Conservation (phyloP, 2,888 invertebrate genomes). For the Ophioninae sp. region DNA sequence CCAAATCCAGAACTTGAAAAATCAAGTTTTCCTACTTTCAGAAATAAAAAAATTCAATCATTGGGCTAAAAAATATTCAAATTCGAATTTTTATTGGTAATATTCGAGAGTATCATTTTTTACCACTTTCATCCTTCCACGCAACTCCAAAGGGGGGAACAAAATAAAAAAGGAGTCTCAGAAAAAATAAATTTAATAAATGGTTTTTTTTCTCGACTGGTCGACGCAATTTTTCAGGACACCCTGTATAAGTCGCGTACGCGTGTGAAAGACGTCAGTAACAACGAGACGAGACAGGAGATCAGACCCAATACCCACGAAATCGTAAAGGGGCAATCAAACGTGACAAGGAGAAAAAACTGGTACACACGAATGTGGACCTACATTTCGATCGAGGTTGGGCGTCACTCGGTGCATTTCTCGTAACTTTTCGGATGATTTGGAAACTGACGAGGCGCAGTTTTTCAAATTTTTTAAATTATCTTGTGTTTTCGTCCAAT, state of each 20-base stretch:
- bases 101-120: too few relatives aligned
- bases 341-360: slow-evolving; percentile 22
- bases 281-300: slow-evolving; percentile 19
- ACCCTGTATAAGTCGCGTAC: background rate
- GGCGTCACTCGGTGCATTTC: background rate
- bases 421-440: background rate
- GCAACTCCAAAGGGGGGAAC: too few relatives aligned
- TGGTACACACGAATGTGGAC: background rate
- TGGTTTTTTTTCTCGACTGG: background rate
- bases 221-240: background rate
- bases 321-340: slow-evolving; percentile 31
- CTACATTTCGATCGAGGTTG: background rate
- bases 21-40: too few relatives aligned
- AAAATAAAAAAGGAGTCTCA: too few relatives aligned
- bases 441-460: background rate
- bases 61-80: too few relatives aligned
- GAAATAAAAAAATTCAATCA: too few relatives aligned
- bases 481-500: background rate
- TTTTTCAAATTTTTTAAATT: background rate
- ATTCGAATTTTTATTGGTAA: too few relatives aligned
- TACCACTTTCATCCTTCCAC: too few relatives aligned
- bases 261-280: background rate
- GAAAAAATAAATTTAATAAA: too few relatives aligned
- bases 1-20: too few relatives aligned
- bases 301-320: slow-evolving; percentile 27